Conservation (phyloP, 2,113 vertebrate genomes). For the Caretta caretta region DNA sequence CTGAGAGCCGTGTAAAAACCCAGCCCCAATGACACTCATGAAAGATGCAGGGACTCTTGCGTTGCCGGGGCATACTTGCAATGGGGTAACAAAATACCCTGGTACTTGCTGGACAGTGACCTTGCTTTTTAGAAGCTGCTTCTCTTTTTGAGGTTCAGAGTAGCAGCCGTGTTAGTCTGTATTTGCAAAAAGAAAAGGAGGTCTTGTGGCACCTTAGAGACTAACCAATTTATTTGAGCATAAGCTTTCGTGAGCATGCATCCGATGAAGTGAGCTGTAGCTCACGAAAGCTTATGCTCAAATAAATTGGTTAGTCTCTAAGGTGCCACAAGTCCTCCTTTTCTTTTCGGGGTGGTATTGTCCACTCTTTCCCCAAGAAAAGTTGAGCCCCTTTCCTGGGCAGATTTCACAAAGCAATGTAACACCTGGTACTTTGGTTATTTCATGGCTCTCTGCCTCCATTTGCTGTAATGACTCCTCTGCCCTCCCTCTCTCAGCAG, state of each 20-base stretch:
- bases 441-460: not conserved
- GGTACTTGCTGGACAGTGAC: not conserved
- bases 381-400: accelerated
- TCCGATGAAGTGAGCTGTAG: too few species aligned
- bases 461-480: not conserved
- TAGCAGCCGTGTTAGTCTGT: too few species aligned
- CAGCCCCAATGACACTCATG: not conserved
- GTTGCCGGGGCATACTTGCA: accelerated
- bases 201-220: too few species aligned
- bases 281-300: too few species aligned
- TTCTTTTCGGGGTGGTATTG: too few species aligned
- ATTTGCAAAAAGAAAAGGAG: too few species aligned
- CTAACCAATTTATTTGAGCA: too few species aligned
- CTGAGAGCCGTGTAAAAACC: not conserved
- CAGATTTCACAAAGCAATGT: accelerated
- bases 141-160: accelerated
- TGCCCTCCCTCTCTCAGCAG: not conserved
- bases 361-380: not conserved
- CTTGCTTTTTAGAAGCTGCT: not conserved
- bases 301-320: too few species aligned
- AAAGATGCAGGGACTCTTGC: not conserved
- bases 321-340: too few species aligned
- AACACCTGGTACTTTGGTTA: not conserved
- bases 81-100: not conserved
- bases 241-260: too few species aligned